phyloP scores from a whole-genome alignment of 2,888 invertebrate genomes.

The Dicyrtomina minuta region DNA sequence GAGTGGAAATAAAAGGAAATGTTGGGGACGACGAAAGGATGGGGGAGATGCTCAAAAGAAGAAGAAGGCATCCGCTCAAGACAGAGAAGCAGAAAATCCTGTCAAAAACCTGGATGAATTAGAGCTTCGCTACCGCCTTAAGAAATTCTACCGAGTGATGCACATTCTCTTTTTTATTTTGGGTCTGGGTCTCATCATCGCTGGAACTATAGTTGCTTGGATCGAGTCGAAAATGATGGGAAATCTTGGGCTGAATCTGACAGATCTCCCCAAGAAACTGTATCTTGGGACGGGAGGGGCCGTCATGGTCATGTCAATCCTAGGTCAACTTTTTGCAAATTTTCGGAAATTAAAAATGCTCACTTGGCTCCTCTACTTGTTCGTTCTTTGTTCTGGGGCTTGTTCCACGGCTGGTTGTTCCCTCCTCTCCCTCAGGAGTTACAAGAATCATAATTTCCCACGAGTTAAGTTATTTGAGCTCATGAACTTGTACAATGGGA shows the following conservation, averaged over 20 bases:
- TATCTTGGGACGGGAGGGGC: constrained; percentile 11
- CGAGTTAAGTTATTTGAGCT: constrained; percentile 6
- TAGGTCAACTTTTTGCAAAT: constrained; percentile 7
- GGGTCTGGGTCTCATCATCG: background rate
- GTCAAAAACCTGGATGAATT: background rate
- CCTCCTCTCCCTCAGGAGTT: constrained; percentile 7
- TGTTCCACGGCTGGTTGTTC: constrained; percentile 1
- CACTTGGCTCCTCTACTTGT: constrained; percentile 17
- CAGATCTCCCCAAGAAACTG: constrained; percentile 1
- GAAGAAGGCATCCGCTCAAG: background rate
- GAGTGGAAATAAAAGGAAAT: background rate
- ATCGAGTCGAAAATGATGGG: constrained; percentile 3
- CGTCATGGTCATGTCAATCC: constrained; percentile 9
- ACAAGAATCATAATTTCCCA: constrained; percentile 14
- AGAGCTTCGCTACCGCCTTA: background rate
- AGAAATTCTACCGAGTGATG: background rate
- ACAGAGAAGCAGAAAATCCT: constrained; percentile 6
- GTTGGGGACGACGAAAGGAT: background rate
- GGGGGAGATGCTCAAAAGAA: background rate
- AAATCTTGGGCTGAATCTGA: constrained; percentile 5
- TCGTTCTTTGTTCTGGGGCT: constrained; percentile 11
- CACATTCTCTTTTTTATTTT: background rate
- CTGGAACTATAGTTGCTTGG: background rate
- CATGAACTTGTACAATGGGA: constrained; percentile 19
- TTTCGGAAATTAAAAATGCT: constrained; percentile 16